Evolutionary conservation across 64 coral and sea anemone genomes (phyloP), one percentile per base, ranked within the genome.

Genomic region (Orbicella faveolata): DNA sequence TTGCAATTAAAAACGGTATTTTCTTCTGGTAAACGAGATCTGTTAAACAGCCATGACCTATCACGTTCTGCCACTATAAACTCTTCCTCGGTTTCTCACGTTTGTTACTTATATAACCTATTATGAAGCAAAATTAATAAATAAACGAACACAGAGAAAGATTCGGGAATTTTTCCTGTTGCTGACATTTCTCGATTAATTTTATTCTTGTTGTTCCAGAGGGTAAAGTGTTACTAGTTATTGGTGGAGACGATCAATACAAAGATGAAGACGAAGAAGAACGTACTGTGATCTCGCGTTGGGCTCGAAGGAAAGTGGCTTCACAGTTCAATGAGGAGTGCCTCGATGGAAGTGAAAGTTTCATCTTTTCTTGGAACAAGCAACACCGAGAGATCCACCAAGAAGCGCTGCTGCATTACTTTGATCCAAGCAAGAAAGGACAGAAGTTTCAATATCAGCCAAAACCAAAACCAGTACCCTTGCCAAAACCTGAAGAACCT

Each of bases 171-270:
- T 75, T 37, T 30, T 30, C 75, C 13, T 11, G 33, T 15, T 16
- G 16, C 12, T 30, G 36, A 75, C 9, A 36, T 35, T 15, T 41
- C 4, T 79, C 23, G 44, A 53, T 21, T 2, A 36, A 36, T 1
- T 35, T 14, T 17, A 14, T 20, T 61, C 20, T 34, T 81, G 21
- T 51, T 10, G 20, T 30, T 35, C 3, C 6, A 95, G 93, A n/a
- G 18, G 75, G 65, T 59, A 87, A 90, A 61, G 94, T 95, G 23
- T 61, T 95, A 3, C 89, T 95, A 15, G 87, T 95, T 51, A 92
- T 95, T 23, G 94, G 94, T 85, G 93, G 93, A 74, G 93, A 94
- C 65, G 84, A 91, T 17, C 87, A 81, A 19, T 91, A 95, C 83
- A 91, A 74, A 34, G 81, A 88, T 16, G 2, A 79, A 87, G 83